Evolutionary conservation across 23 tunicate genomes (phyloP), one percentile per base, ranked within the genome.

Genomic region (Aplidium turbinatum): DNA sequence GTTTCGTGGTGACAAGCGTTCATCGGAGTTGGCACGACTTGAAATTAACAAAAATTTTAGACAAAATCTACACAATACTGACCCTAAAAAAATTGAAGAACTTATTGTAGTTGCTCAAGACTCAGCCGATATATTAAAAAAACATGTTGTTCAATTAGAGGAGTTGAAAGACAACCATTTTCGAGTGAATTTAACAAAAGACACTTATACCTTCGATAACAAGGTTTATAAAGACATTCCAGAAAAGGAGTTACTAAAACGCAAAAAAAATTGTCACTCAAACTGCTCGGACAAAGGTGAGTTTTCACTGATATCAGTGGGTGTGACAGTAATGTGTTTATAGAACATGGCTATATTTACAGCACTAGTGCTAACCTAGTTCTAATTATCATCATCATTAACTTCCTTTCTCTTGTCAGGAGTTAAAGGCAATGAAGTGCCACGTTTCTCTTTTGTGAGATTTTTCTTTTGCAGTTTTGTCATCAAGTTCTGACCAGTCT

Each of bases 81-180:
- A 88, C 35, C 83, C 75, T 2, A 40, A 54, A 35, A 76, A 76
- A 38, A 90, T 90, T 6, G 65, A 90, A 70, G 85, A 90, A 46
- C 73, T 90, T 5, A 65, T 90, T 0, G 63, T 72, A 6, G 58
- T 90, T 61, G 86, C 97, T 23, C 38, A 66, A 3, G 97, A 90
- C 63, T 79, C 86, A 20, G 89, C 85, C 7, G 23, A 45, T 2
- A 80, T 90, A 33, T 72, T 90, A 38, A 60, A 82, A 61, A 83
- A 90, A 31, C 90, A 90, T 47, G 90, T 90, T 33, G 38, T 90
- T 22, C 97, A 90, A 56, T 1, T 90, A n/a, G 97, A 90, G 45
- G 40, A 78, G 56, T 38, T 83, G 38, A 60, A 36, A 6, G 87
- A 80, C 4, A 70, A 70, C 26, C 36, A 34, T 18, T 83, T 33